Percentiles rank a stretch among this genome's conserved stretches.
Conservation (phyloP, 2,888 invertebrate species). For the Sarcophaga subvicina region DNA sequence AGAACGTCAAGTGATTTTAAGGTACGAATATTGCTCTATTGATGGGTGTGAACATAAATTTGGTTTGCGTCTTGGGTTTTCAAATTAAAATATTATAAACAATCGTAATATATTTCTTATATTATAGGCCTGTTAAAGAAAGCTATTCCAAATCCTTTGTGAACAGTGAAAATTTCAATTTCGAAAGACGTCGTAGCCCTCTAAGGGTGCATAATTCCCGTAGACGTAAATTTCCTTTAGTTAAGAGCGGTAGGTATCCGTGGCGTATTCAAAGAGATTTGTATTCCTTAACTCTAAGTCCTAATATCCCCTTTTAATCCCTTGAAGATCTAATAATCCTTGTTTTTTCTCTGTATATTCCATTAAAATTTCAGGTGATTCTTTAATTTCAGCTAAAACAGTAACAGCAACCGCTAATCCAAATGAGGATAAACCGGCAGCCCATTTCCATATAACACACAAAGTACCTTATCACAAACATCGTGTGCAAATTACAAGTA, state of each 20-base stretch:
- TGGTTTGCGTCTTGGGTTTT: too few relatives aligned
- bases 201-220: slow-evolving; percentile 57
- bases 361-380: slow-evolving; percentile 77
- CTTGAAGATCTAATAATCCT: slow-evolving; percentile 36
- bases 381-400: slow-evolving; percentile 78
- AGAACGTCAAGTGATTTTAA: slow-evolving; percentile 14
- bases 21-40: slow-evolving; percentile 8
- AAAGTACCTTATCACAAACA: slow-evolving; percentile 74
- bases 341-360: slow-evolving; percentile 15
- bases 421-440: slow-evolving; percentile 72
- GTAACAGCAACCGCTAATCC: slow-evolving; percentile 22
- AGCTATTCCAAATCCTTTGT: slow-evolving; percentile 37
- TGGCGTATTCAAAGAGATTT: neutral
- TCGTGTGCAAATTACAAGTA: slow-evolving; percentile 71
- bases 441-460: slow-evolving; percentile 78
- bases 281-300: neutral
- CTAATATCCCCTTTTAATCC: neutral
- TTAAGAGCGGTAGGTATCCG: slow-evolving; percentile 70
- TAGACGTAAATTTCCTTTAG: slow-evolving; percentile 69
- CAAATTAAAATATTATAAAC: too few relatives aligned
- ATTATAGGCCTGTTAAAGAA: slow-evolving; percentile 29
- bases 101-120: neutral
- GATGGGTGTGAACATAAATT: neutral
- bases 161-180: slow-evolving; percentile 42
- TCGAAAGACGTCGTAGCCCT: slow-evolving; percentile 56